Conservation (phyloP, 2,113 vertebrate genomes). For the Murina feae region DNA sequence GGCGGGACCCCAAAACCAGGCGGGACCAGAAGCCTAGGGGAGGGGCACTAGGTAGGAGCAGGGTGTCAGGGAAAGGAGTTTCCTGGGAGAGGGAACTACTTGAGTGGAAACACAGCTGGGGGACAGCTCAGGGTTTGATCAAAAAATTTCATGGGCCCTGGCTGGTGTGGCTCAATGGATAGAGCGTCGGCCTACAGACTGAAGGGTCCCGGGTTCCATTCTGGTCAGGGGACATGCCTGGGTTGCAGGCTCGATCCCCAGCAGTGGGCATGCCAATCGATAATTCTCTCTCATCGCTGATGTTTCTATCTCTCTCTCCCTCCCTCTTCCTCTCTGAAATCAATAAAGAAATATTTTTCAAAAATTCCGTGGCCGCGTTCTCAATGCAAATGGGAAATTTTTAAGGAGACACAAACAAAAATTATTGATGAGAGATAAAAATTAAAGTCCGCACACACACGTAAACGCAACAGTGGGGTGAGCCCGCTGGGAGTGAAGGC, state of each 20-base stretch:
- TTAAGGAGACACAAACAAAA: background rate
- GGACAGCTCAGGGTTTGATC: background rate
- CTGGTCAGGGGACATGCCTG: too few relatives aligned
- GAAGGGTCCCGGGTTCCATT: too few relatives aligned
- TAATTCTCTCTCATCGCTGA: too few relatives aligned
- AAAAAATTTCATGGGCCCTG: too few relatives aligned
- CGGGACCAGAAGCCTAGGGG: background rate
- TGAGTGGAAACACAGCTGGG: accelerated
- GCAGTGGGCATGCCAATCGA: too few relatives aligned
- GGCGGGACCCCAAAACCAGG: background rate
- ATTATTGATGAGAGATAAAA: accelerated
- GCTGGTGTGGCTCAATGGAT: too few relatives aligned
- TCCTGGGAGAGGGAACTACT: accelerated
- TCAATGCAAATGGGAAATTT: background rate
- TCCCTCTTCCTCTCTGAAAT: too few relatives aligned
- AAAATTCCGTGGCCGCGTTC: background rate
- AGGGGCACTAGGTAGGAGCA: accelerated
- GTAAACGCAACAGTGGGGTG: accelerated
- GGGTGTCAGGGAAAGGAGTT: accelerated
- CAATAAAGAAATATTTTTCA: too few relatives aligned
- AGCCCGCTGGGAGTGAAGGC: too few relatives aligned
- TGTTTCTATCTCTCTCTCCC: too few relatives aligned
- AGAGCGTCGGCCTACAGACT: too few relatives aligned
- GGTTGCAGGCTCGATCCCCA: too few relatives aligned
- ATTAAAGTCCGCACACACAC: accelerated